A percentile compares a stretch with the other conserved stretches of the same genome.
phyloP scores from a whole-genome alignment of 2,113 vertebrate species.

The Perccottus glenii region DNA sequence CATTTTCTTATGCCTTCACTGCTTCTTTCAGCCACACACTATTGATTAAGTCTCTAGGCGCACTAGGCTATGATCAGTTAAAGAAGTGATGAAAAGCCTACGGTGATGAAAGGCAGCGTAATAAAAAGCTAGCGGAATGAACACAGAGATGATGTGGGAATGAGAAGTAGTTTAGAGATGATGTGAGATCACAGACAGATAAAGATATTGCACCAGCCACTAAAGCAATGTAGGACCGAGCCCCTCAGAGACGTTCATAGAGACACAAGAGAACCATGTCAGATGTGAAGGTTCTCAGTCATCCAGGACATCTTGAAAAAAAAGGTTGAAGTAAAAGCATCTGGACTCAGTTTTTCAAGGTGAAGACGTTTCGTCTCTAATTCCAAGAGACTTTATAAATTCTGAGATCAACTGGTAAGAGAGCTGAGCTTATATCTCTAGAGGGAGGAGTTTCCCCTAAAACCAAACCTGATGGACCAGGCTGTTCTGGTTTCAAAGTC shows the following conservation, averaged over 20 bases:
- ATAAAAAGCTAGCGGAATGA: slow-evolving; percentile 11
- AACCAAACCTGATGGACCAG: no score
- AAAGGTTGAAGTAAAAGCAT: no score
- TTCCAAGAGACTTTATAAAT: no score
- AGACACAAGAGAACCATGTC: not conserved
- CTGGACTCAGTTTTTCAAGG: no score
- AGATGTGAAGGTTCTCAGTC: no score
- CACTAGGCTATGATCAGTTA: slow-evolving; percentile 16
- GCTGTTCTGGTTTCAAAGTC: no score
- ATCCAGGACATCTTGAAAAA: no score
- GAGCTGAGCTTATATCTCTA: no score
- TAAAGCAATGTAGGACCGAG: not conserved
- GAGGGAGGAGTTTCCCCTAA: no score
- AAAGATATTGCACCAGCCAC: not conserved
- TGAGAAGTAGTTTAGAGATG: not conserved
- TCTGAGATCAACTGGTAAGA: no score
- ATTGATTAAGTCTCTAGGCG: slow-evolving; percentile 48
- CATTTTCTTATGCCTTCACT: not conserved
- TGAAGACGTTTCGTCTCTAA: no score
- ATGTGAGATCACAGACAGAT: slow-evolving; percentile 9
- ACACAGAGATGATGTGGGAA: slow-evolving; percentile 7
- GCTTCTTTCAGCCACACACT: slow-evolving; percentile 14
- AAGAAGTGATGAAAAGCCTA: slow-evolving; percentile 9
- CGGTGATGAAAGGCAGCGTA: slow-evolving; percentile 12
- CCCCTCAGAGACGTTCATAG: not conserved